Evolutionary conservation across 2,113 vertebrate species (phyloP).

Genomic region (Dromaius novaehollandiae): DNA sequence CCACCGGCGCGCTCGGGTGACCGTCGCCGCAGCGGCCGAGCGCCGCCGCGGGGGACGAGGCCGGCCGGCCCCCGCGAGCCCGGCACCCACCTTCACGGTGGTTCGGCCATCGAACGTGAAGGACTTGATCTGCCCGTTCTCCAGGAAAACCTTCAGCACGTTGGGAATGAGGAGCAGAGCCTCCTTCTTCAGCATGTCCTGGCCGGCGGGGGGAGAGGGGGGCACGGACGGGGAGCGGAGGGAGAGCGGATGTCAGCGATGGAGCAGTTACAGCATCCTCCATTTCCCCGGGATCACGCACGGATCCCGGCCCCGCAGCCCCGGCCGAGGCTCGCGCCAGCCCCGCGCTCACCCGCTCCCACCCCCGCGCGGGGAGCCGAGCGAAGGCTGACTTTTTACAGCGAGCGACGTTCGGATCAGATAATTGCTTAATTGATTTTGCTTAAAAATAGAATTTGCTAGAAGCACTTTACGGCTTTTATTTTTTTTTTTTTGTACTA

Average conservation of each 20-base stretch:
- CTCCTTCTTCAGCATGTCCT: conserved; percentile 99
- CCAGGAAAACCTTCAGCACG: conserved; percentile 97
- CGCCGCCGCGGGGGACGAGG: background rate
- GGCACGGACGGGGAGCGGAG: background rate
- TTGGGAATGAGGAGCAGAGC: conserved; percentile 97
- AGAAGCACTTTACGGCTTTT: background rate
- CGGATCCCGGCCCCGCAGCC: background rate
- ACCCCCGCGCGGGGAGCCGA: background rate
- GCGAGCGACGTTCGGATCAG: conserved; percentile 38
- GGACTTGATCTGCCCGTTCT: conserved; percentile 99
- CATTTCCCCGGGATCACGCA: background rate
- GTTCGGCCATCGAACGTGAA: conserved; percentile 98
- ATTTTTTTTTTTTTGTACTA: background rate
- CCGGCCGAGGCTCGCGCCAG: background rate
- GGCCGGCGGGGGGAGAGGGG: background rate
- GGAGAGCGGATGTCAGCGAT: conserved; percentile 16
- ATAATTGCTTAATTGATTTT: conserved; percentile 76
- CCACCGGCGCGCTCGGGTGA: background rate
- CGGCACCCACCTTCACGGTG: conserved; percentile 89
- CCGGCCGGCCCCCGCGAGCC: no score
- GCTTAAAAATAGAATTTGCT: conserved; percentile 70
- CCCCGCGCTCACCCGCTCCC: background rate
- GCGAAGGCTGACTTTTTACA: conserved; percentile 48
- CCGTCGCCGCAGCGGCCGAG: background rate
- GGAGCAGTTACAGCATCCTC: accelerated